Base-by-base conservation (phyloP, 2,113 vertebrate genomes). In the Vanacampus margaritifer region DNA sequence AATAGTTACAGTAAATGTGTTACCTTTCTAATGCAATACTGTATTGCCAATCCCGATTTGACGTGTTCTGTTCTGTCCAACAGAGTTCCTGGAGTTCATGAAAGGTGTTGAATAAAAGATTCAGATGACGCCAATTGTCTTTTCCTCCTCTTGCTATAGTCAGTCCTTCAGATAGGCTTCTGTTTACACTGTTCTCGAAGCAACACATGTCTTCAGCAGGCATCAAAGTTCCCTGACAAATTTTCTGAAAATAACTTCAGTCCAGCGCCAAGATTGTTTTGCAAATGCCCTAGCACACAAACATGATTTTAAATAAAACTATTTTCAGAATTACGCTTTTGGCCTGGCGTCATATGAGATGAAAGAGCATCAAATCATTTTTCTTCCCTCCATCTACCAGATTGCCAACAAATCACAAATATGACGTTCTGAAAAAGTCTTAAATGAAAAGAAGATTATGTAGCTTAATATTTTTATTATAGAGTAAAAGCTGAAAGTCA, bases 1-100 rank as follows among this genome's bases (percentile, higher is more conserved):
- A n/a, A n/a, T n/a, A n/a, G n/a, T n/a, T n/a, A n/a, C n/a, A n/a
- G n/a, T n/a, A n/a, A n/a, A n/a, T n/a, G n/a, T n/a, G 28, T 32
- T 32, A 32, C 28, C n/a, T n/a, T n/a, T n/a, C n/a, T n/a, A n/a
- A n/a, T n/a, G 28, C 28, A 32, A 32, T 32, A 32, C 28, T 32
- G 28, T 2, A 32, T 32, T 32, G 3, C 12, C 43, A 19, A 46
- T 16, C 16, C 43, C 17, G 43, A 64, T 43, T 26, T 37, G 61
- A 48, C 64, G 14, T 14, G 0, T 56, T 79, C 17, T 14, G 0
- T 56, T 79, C 17, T 77, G 43, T 68, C 57, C 86, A 43, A 43
- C 60, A 92, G 91, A 92, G 71, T 92, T 92, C 72, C 79, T 92
- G 84, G 91, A 92, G 58, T 92, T 92, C 68, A 92, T 92, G 91